Evolutionary conservation across 1,140 invertebrate genomes (phyloP).

Genomic region (Gonioctena quinquepunctata): DNA sequence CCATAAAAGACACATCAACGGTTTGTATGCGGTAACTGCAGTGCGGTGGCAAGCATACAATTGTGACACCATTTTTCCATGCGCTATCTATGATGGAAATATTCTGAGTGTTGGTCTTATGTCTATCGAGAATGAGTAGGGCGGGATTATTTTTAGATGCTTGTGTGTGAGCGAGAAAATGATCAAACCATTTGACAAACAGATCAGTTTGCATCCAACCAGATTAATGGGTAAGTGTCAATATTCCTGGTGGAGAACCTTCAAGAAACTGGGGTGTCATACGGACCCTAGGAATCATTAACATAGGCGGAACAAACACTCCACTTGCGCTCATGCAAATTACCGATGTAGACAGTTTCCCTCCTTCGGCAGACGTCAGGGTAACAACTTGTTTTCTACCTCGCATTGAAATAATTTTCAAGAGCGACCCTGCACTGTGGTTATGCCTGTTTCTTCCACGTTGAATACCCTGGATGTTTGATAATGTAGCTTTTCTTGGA

Average conservation of each 20-base stretch:
- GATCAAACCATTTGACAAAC: conserved; percentile 41
- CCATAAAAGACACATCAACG: conserved; percentile 39
- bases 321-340: conserved; percentile 29
- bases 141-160: conserved; percentile 37
- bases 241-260: conserved; percentile 35
- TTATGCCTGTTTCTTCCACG: too few species aligned
- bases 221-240: too few species aligned
- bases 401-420: too few species aligned
- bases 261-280: conserved; percentile 39
- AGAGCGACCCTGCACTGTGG: too few species aligned
- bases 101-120: conserved; percentile 41
- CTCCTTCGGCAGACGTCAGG: too few species aligned
- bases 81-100: conserved; percentile 37
- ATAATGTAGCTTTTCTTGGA: not conserved
- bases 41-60: conserved; percentile 48
- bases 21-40: conserved; percentile 51
- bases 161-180: too few species aligned
- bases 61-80: conserved; percentile 34
- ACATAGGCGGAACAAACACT: conserved; percentile 34
- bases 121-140: conserved; percentile 46
- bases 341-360: conserved; percentile 18
- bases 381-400: too few species aligned
- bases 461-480: not conserved
- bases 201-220: conserved; percentile 48
- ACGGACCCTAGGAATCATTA: conserved; percentile 38